phyloP scores from a whole-genome alignment of 2,113 vertebrate genomes.

The Python bivittatus region DNA sequence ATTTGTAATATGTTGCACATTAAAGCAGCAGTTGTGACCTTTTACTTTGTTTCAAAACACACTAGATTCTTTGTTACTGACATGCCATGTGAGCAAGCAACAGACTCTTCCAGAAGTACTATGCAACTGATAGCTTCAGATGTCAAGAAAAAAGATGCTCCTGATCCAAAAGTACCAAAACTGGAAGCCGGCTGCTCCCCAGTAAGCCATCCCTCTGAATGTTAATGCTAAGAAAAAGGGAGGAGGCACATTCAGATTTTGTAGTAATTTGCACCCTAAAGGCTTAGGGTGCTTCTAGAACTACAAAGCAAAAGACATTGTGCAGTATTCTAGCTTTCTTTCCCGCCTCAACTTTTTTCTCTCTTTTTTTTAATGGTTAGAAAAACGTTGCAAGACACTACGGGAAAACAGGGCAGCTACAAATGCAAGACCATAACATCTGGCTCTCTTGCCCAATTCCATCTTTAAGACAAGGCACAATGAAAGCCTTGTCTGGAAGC shows the following conservation, averaged over 20 bases:
- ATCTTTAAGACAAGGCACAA: neutral
- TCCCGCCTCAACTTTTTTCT: neutral
- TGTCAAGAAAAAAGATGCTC: neutral
- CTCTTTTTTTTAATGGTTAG: neutral
- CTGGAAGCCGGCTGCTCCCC: neutral
- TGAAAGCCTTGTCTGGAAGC: neutral
- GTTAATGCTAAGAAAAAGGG: slow-evolving; percentile 1
- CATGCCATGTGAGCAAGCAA: neutral
- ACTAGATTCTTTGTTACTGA: slow-evolving; percentile 16
- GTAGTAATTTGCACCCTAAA: neutral
- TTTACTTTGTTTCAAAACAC: slow-evolving; percentile 11
- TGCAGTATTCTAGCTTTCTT: neutral
- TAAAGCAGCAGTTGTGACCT: slow-evolving; percentile 32
- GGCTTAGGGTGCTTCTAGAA: neutral
- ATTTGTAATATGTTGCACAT: neutral
- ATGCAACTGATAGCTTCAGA: neutral
- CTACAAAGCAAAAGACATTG: neutral
- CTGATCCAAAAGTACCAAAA: slow-evolving; percentile 5
- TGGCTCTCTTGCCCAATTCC: neutral
- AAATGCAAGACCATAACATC: neutral
- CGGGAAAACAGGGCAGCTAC: neutral
- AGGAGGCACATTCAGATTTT: neutral
- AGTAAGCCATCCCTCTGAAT: neutral
- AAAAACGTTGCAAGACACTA: neutral
- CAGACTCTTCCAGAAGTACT: neutral